Conservation (phyloP, 2,888 invertebrate species). For the Hofmannophila pseudospretella region DNA sequence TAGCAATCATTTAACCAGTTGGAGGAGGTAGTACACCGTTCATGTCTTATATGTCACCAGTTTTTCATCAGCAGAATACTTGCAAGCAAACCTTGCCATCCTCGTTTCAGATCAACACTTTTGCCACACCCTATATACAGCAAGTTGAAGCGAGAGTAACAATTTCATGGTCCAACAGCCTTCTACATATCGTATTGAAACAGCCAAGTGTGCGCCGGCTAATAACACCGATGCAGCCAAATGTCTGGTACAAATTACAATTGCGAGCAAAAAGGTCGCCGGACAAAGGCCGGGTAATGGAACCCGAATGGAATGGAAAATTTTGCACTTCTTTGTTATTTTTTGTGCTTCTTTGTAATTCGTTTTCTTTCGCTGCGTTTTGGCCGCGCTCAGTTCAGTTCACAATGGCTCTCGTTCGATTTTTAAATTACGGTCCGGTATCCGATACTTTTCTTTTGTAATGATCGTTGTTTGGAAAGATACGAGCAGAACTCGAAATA, state of each 20-base stretch:
- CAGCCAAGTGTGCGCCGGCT: background rate
- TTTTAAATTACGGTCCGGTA: background rate
- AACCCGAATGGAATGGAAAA: slow-evolving; percentile 38
- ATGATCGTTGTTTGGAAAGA: background rate
- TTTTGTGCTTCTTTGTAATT: slow-evolving; percentile 4
- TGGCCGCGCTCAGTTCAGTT: slow-evolving; percentile 16
- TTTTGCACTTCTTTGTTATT: slow-evolving; percentile 20
- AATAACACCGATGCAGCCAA: slow-evolving; percentile 1
- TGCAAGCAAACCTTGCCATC: too few species aligned
- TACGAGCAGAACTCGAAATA: background rate
- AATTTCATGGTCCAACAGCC: too few species aligned
- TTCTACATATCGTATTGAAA: too few species aligned
- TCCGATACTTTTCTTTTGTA: background rate
- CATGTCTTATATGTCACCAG: too few species aligned
- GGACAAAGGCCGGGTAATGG: slow-evolving; percentile 41
- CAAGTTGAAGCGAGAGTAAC: too few species aligned
- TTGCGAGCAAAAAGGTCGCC: slow-evolving; percentile 19
- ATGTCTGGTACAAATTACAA: slow-evolving; percentile 6
- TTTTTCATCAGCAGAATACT: too few species aligned
- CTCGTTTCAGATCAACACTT: too few species aligned
- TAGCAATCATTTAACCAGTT: too few species aligned
- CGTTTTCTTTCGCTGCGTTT: slow-evolving; percentile 9
- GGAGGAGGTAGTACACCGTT: too few species aligned
- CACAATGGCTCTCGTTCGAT: background rate
- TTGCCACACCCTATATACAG: too few species aligned